phyloP scores from a whole-genome alignment of 2,888 invertebrate species.

The Charanyca ferruginea region DNA sequence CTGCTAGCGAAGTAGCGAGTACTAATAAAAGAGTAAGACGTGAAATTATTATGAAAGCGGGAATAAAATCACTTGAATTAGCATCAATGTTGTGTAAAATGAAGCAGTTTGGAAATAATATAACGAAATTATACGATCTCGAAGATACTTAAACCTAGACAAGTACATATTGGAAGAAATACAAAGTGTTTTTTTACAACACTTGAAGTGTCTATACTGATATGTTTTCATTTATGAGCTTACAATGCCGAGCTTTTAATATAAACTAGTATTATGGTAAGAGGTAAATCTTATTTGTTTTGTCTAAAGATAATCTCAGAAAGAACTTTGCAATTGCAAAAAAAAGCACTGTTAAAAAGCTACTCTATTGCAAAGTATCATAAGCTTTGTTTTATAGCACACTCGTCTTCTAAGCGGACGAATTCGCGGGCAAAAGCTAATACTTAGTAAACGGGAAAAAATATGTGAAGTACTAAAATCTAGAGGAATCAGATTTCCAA shows the following conservation, averaged over 20 bases:
- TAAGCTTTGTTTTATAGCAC: too few species aligned
- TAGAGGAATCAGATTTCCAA: background rate
- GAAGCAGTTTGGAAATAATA: conserved; percentile 4
- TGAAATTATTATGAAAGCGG: conserved; percentile 37
- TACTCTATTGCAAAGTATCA: too few species aligned
- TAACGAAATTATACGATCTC: background rate
- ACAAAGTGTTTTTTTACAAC: background rate
- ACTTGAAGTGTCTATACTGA: conserved; percentile 7
- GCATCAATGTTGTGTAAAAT: background rate
- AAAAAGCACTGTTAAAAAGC: too few species aligned
- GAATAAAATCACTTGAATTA: conserved; percentile 45
- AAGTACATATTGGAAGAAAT: background rate
- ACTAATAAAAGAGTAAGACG: conserved; percentile 26
- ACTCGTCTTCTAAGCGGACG: too few species aligned
- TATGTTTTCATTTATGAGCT: conserved; percentile 10
- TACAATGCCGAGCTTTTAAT: background rate
- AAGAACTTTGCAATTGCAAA: too few species aligned
- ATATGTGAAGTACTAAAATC: background rate
- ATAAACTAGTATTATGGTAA: too few species aligned
- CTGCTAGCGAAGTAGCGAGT: conserved; percentile 32
- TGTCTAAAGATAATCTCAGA: too few species aligned
- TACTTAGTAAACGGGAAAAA: background rate
- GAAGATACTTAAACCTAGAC: background rate
- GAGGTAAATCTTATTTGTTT: too few species aligned
- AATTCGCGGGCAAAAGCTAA: too few species aligned